Percentiles rank a stretch among this genome's conserved stretches.
Conservation (phyloP, 1,140 invertebrate genomes). For the Ceratitis capitata region DNA sequence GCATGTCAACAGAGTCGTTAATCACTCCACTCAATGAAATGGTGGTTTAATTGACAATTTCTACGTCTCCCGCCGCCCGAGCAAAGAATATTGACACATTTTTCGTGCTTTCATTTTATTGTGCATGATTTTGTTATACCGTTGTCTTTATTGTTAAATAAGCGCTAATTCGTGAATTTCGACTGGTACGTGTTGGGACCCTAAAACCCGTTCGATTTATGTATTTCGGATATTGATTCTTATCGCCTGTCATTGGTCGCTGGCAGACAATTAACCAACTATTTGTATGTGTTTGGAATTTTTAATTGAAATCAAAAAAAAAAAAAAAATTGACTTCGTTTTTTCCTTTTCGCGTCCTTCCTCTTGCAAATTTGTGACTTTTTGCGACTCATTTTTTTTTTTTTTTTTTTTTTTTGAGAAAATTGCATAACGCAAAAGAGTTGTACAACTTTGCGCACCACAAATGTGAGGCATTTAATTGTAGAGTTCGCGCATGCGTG, state of each 20-base stretch:
- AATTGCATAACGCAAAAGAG: too few species aligned
- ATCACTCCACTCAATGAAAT: background rate
- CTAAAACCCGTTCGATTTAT: background rate
- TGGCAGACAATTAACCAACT: background rate
- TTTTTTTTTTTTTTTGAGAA: too few species aligned
- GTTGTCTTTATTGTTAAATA: background rate
- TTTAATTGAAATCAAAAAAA: background rate
- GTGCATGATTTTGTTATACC: background rate
- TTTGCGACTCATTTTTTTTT: background rate
- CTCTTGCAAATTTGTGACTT: background rate
- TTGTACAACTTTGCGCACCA: background rate
- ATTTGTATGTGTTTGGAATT: background rate
- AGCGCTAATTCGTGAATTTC: background rate
- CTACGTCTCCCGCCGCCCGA: background rate
- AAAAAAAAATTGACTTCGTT: background rate
- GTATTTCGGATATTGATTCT: constrained; percentile 2
- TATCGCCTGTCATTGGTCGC: background rate
- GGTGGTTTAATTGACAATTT: background rate
- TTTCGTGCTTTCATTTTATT: background rate
- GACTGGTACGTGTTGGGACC: background rate
- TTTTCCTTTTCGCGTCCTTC: background rate
- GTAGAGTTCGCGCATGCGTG: background rate
- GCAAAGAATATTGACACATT: background rate
- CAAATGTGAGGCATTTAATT: background rate
- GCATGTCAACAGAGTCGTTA: background rate